Base-by-base conservation (phyloP, 92 coral and sea anemone species). In the Porites cylindrica region DNA sequence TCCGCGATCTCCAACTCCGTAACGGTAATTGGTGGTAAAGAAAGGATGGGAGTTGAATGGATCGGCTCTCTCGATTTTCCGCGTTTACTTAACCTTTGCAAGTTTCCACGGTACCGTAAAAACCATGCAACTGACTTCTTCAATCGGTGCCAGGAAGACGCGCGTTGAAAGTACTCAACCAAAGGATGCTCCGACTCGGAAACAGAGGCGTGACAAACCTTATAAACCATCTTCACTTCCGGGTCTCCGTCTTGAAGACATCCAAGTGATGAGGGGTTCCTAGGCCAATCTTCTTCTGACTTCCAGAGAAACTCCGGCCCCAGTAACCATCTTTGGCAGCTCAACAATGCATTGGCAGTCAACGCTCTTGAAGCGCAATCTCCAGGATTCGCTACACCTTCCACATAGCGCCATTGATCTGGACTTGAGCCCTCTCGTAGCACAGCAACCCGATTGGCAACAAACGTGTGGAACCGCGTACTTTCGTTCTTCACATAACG, bases 371-470 rank as follows among this genome's bases (percentile, higher is more conserved):
- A 78, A 29, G 11, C 77, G 16, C 50, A n/a, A 64, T 79, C 87
- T 47, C 86, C 89, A 13, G 87, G 89, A 47, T 85, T 85, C 13
- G 8, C n/a, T 1, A 1, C 10, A 12, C 71, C 79, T 9, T 20
- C 52, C 14, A 85, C 87, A n/a, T 78, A 20, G 8, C 63, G 8
- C 78, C 90, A 86, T 14, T 86, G 86, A 11, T 66, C 76, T 24
- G 86, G 87, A 51, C 8, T 54, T 10, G 84, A 75, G 8, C 64
- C 62, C 9, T 85, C 89, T 7, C 53, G 69, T 16, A 78, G 47
- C 20, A 77, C n/a, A 6, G 86, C 88, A 29, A 85, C 8, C 2
- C 87, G 58, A 85, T 85, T 85, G 17, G 87, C 87, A 17, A 86
- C 87, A 9, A 85, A 85, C 2, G 78, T 66, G 24, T 85, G 5